Evolutionary conservation across 2,888 invertebrate species (phyloP), one percentile per base, ranked within the genome.

Genomic region (Autographa gamma): DNA sequence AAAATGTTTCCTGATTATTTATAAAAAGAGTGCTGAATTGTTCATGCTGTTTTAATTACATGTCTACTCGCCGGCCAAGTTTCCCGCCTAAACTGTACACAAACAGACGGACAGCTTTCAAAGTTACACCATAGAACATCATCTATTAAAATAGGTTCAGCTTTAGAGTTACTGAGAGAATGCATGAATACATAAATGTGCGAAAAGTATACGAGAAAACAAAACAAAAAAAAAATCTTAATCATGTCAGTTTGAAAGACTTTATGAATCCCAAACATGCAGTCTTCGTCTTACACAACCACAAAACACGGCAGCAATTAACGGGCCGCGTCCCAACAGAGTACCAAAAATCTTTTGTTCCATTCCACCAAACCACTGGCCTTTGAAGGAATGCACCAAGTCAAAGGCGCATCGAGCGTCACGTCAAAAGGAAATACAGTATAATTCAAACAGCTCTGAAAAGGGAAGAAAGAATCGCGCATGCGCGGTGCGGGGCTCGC

Each of bases 371-470:
- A 76, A 67, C 69, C 64, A 75, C 58, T 63, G 60, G 63, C 62
- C 67, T 79, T 83, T 84, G 81, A 82, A 83, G 81, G 82, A 86
- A 86, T 85, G 84, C 85, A 81, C 84, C 83, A 83, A 86, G 85
- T 83, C 84, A 87, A 86, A 88, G 84, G 82, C 81, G 83, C 82
- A 82, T 84, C 80, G 79, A 84, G 79, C 78, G 84, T 78, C 83
- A 84, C 86, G 86, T 87, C 86, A 86, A 86, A 88, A 86, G 82
- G 82, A 86, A 86, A 88, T 82, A 84, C 86, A 85, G 84, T 84
- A 86, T 87, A 87, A 88, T 86, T 89, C 85, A 86, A 86, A 85
- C 82, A 79, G 82, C 79, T 76, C 74, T 69, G 65, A 69, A 75
- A 74, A 77, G 74, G 74, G 67, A 68, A 75, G 73, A 76, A 74